Evolutionary conservation across 2,113 vertebrate species (phyloP), one percentile per base, ranked within the genome.

Genomic region (Xyliphius kryptos): DNA sequence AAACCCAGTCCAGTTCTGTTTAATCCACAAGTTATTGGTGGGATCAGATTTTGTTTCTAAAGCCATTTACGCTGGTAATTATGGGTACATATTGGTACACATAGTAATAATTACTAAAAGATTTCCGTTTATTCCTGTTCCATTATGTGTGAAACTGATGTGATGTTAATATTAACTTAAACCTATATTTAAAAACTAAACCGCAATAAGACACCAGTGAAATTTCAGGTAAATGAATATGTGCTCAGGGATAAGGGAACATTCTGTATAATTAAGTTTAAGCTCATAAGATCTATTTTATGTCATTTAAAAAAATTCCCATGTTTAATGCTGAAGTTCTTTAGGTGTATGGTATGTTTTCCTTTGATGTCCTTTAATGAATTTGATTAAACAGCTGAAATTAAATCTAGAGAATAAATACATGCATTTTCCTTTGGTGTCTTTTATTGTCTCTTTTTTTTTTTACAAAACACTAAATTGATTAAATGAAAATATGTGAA

Each of bases 321-420:
- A 32, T 32, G 26, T 32, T 32, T 32, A n/a, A n/a, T n/a, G n/a
- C n/a, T 32, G 26, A 32, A 6, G 26, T 6, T 32, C 26, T n/a
- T n/a, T n/a, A 10, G 10, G 10, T 38, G 37, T 9, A 16, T 9
- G 46, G 21, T 19, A 16, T 14, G 17, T 20, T 13, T 65, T 47
- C 56, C 54, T 61, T 55, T 47, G 10, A 57, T 46, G 37, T 67
- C 59, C 16, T 77, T 72, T 67, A 3, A 12, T 41, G 77, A 75
- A 81, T 78, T 76, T 70, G 52, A 67, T 54, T 9, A n/a, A 14
- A 60, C 20, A 53, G 1, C 43, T 1, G 10, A 38, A 8, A 10
- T 26, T 26, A 15, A 37, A 12, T 49, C 32, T 61, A 49, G 16
- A 11, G 17, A 61, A 61, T 61, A 61, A 47, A 64, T 36, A 47